phyloP scores from a whole-genome alignment of 1,140 invertebrate genomes.

The Rhynchophorus ferrugineus region DNA sequence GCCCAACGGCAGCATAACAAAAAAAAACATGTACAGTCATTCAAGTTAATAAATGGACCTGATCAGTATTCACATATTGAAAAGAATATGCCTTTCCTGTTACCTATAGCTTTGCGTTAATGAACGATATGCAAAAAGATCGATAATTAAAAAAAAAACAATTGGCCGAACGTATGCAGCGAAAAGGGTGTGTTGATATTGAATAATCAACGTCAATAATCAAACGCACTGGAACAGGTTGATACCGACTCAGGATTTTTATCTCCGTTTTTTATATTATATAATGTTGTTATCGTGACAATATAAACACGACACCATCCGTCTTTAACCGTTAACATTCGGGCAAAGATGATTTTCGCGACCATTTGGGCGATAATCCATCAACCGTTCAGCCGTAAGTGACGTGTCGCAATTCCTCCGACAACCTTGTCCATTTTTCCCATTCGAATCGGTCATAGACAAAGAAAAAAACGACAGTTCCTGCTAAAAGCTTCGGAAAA shows the following conservation, averaged over 20 bases:
- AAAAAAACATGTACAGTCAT: background rate
- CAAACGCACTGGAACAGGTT: constrained; percentile 4
- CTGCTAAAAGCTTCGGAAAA: background rate
- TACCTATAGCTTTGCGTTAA: background rate
- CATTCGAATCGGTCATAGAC: too few species aligned
- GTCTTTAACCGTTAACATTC: too few species aligned
- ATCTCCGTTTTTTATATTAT: background rate
- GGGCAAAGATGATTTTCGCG: too few species aligned
- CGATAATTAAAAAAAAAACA: background rate
- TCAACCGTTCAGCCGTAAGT: too few species aligned
- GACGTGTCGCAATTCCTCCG: too few species aligned
- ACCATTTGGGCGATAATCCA: too few species aligned
- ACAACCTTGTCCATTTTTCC: too few species aligned
- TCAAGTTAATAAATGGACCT: background rate
- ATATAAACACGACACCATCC: too few species aligned
- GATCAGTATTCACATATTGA: background rate
- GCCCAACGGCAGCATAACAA: background rate
- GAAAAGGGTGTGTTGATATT: background rate
- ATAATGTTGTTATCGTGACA: background rate
- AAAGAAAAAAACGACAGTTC: background rate
- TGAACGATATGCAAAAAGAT: background rate
- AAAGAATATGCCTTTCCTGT: background rate
- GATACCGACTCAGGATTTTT: constrained; percentile 1
- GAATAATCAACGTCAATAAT: background rate
- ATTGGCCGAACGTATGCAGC: background rate